These are phyloP conservation scores for Falco cherrug DNA, from an alignment of 2,797 vertebrate genomes.

Conservation along the genomic window DNA sequence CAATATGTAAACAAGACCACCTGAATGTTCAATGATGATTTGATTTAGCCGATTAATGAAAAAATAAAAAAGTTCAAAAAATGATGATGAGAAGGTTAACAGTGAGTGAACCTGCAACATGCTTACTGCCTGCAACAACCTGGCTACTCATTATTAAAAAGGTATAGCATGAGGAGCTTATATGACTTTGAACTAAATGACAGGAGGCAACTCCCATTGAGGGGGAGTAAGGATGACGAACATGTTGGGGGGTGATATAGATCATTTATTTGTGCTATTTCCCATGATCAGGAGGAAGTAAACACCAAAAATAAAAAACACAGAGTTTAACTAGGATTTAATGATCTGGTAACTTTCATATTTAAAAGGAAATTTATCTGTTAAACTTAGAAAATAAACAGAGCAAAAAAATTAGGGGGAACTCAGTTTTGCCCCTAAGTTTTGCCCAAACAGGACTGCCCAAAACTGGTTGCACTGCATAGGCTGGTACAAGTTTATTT, in stretches of 20 bases:
- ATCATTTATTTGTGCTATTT: not conserved
- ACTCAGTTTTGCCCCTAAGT: not conserved
- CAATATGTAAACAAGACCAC: not conserved
- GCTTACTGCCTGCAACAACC: not conserved
- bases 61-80: not conserved
- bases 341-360: not conserved
- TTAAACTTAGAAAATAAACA: not conserved
- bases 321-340: not conserved
- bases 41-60: not conserved
- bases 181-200: not conserved
- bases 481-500: not conserved
- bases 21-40: not conserved
- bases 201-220: not conserved
- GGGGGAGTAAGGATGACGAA: not conserved
- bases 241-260: not conserved
- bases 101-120: not conserved
- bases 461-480: not conserved
- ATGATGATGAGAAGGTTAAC: not conserved
- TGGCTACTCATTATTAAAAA: not conserved
- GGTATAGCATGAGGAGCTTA: not conserved
- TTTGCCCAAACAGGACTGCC: not conserved
- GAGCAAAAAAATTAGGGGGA: not conserved
- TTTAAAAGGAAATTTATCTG: not conserved
- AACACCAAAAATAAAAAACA: not conserved
- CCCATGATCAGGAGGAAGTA: not conserved